Evolutionary conservation across 1,140 invertebrate species (phyloP), one percentile per base, ranked within the genome.

Genomic region (Tachypleus tridentatus): DNA sequence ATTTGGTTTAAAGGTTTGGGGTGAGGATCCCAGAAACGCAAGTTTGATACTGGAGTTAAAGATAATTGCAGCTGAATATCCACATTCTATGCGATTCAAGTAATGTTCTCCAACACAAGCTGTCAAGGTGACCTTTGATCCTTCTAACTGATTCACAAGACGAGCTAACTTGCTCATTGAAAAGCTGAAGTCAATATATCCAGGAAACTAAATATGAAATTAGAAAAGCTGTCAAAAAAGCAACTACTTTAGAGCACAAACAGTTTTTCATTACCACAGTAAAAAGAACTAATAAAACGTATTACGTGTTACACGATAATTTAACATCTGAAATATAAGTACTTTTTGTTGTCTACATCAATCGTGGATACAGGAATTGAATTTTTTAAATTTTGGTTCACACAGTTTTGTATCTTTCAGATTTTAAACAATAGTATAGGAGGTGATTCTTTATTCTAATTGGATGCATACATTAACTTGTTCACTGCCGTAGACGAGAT

Each of bases 1-100:
- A 4, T 86, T 80, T 0, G 94, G 93, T 76, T 97, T 97, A 77
- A 97, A 97, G 6, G 97, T 86, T 77, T 96, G 89, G 4, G 93
- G 88, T 0, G 85, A 85, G 47, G 88, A 89, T 0, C 94, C 94
- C 0, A 97, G 79, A 76, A 96, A 94, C 53, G 85, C 79, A 2
- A 97, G 79, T 63, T 84, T 82, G 8, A 95, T 80, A 4, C 86
- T 87, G 0, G 89, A 92, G 76, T 91, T 92, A 73, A 86, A 95
- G 49, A 97, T 86, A 61, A 91, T 79, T 0, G 93, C 88, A 49
- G 86, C 86, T 1, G 92, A 87, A 78, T 87, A 93, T 0, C 93
- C 94, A 47, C 59, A 61, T 70, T 89, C 85, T 7, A 78, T 74
- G 8, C 91, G 84, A 73, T 94, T 86, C 62, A 93, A 82, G 76